Percentiles rank a stretch among this genome's conserved stretches.
Conservation (phyloP, 2,797 vertebrate species). For the Spea hammondii region DNA sequence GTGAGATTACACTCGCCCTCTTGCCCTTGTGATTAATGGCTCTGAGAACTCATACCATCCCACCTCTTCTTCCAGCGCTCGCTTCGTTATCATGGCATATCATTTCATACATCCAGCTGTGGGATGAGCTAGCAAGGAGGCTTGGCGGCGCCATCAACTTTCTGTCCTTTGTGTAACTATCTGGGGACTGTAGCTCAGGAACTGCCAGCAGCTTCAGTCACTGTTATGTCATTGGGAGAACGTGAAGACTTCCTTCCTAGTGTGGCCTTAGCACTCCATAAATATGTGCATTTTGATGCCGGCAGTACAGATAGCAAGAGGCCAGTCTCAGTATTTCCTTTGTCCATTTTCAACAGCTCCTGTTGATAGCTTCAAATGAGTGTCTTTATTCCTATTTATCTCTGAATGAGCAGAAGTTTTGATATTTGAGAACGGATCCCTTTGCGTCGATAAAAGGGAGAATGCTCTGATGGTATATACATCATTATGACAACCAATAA, state of each 20-base stretch:
- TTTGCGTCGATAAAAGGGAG: not conserved
- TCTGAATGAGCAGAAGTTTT: not conserved
- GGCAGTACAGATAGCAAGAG: slow-evolving; percentile 52
- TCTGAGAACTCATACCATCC: slow-evolving; percentile 71
- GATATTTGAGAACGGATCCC: not conserved
- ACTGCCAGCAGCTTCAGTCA: slow-evolving; percentile 64
- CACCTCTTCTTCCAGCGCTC: slow-evolving; percentile 59
- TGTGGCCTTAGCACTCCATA: slow-evolving; percentile 57
- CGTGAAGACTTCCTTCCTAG: slow-evolving; percentile 69
- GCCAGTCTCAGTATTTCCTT: slow-evolving; percentile 32
- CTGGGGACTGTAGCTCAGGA: slow-evolving; percentile 61
- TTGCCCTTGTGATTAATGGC: slow-evolving; percentile 80
- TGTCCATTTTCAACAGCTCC: not conserved
- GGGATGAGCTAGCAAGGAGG: slow-evolving; percentile 80
- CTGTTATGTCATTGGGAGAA: slow-evolving; percentile 66
- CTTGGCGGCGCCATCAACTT: slow-evolving; percentile 70
- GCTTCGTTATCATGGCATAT: slow-evolving; percentile 76
- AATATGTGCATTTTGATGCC: slow-evolving; percentile 56
- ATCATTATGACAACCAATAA: too few relatives aligned
- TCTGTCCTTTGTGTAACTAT: slow-evolving; percentile 65
- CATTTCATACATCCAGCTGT: slow-evolving; percentile 82
- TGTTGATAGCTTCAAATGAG: not conserved
- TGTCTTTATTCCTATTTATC: not conserved
- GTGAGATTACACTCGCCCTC: slow-evolving; percentile 59
- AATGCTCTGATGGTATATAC: not conserved